These are phyloP conservation scores for Nycticorax nycticorax DNA, from an alignment of 2,113 vertebrate genomes.

Conservation along the genomic window DNA sequence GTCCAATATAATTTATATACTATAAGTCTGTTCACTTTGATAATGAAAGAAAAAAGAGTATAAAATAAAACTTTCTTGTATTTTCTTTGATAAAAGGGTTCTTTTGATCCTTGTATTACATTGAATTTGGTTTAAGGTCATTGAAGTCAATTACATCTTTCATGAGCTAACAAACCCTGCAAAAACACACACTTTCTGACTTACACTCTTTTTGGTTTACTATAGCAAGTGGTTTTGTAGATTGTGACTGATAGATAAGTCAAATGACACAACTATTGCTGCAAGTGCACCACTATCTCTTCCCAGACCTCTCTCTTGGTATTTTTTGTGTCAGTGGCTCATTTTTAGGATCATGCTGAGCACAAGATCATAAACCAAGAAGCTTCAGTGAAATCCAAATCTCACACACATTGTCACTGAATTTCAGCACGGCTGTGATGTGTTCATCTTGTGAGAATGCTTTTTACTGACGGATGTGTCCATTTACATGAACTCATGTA, in stretches of 20 bases:
- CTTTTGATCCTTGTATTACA: conserved; percentile 43
- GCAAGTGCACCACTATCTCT: not conserved
- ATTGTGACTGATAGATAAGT: not conserved
- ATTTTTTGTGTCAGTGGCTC: not conserved
- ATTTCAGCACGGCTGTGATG: rapidly evolving
- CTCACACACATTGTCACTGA: not conserved
- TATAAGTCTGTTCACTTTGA: conserved; percentile 13
- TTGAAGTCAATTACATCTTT: conserved; percentile 41
- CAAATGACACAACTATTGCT: not conserved
- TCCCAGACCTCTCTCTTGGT: not conserved
- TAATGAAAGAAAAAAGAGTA: conserved; percentile 10
- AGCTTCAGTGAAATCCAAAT: not conserved
- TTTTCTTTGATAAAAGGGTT: conserved; percentile 41
- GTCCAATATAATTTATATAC: not conserved
- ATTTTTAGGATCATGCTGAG: not conserved
- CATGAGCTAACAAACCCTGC: not conserved
- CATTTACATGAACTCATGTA: not conserved
- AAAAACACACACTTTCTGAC: not conserved
- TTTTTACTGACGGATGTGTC: not conserved
- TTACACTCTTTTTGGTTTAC: not conserved
- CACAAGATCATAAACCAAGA: not conserved
- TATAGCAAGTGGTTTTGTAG: not conserved
- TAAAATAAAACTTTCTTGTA: not conserved
- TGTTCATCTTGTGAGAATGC: not conserved
- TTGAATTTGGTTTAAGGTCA: conserved; percentile 24